A percentile compares a stretch with the other conserved stretches of the same genome.
Conservation (phyloP, 2,113 vertebrate genomes). For the Melanerpes formicivorus region DNA sequence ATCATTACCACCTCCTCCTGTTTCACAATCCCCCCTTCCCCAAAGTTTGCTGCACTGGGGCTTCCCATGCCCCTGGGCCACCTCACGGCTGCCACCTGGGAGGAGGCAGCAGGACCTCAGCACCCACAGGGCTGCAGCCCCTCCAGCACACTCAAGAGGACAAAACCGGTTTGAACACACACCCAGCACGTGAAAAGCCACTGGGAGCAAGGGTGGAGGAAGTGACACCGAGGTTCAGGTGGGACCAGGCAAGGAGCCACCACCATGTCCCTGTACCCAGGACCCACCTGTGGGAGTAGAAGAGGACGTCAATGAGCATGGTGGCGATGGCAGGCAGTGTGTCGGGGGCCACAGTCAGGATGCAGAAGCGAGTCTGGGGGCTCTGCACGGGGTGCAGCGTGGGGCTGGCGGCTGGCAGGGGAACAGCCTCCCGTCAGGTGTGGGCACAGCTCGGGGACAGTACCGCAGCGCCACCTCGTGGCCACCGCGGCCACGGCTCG, state of each 20-base stretch:
- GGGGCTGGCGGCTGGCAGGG: conserved; percentile 77
- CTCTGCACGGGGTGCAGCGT: conserved; percentile 93
- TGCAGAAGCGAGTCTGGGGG: conserved; percentile 92
- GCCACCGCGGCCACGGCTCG: neutral
- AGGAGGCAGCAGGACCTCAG: neutral
- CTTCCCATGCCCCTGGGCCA: neutral
- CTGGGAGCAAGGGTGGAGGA: neutral
- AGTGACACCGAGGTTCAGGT: rapidly evolving
- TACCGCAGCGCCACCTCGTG: conserved; percentile 51
- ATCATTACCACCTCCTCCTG: rapidly evolving
- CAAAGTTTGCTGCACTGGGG: rapidly evolving
- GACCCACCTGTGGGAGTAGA: conserved; percentile 90
- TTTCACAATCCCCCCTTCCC: neutral
- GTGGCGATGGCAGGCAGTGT: conserved; percentile 93
- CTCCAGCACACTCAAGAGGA: rapidly evolving
- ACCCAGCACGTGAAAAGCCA: neutral
- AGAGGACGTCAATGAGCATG: conserved; percentile 93
- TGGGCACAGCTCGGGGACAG: conserved; percentile 6
- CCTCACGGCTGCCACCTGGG: neutral
- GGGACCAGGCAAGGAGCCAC: neutral
- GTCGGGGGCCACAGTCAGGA: conserved; percentile 93
- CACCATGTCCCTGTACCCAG: rapidly evolving
- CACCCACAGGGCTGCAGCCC: neutral
- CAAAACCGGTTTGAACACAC: neutral
- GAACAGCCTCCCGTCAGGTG: neutral